A percentile compares a stretch with the other conserved stretches of the same genome.
These are phyloP conservation scores for Tapirus terrestris DNA, from an alignment of 2,113 vertebrate genomes.

Conservation along the genomic window DNA sequence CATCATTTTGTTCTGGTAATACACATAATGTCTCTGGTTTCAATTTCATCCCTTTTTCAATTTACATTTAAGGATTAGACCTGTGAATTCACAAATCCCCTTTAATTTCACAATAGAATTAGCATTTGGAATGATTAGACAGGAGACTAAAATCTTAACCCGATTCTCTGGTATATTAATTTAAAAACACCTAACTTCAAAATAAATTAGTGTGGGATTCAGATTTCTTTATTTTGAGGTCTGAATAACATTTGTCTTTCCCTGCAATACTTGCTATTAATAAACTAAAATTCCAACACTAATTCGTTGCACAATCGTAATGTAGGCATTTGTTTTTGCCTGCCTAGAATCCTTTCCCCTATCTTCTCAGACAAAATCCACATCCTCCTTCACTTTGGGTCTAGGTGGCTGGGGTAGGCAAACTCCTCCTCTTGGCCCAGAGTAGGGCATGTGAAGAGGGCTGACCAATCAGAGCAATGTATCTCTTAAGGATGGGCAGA, in stretches of 20 bases:
- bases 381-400: not conserved
- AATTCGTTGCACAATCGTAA: not conserved
- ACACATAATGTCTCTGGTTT: slow-evolving; percentile 35
- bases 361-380: not conserved
- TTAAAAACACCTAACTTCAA: slow-evolving; percentile 35
- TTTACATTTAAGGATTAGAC: slow-evolving; percentile 66
- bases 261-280: not conserved
- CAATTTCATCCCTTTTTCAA: slow-evolving; percentile 64
- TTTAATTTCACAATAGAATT: slow-evolving; percentile 52
- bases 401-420: not conserved
- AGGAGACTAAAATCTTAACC: slow-evolving; percentile 25
- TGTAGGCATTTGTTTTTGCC: not conserved
- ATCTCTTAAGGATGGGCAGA: not conserved
- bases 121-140: slow-evolving; percentile 4
- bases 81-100: slow-evolving; percentile 50
- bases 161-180: not conserved
- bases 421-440: not conserved
- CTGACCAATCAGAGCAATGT: not conserved
- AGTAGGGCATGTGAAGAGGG: not conserved
- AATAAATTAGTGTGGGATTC: not conserved
- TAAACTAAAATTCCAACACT: not conserved
- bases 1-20: slow-evolving; percentile 30
- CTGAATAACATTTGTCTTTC: slow-evolving; percentile 26
- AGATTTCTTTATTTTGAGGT: slow-evolving; percentile 56
- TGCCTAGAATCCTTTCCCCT: not conserved